Evolutionary conservation across 2,888 invertebrate genomes (phyloP).

Genomic region (Mantis religiosa): DNA sequence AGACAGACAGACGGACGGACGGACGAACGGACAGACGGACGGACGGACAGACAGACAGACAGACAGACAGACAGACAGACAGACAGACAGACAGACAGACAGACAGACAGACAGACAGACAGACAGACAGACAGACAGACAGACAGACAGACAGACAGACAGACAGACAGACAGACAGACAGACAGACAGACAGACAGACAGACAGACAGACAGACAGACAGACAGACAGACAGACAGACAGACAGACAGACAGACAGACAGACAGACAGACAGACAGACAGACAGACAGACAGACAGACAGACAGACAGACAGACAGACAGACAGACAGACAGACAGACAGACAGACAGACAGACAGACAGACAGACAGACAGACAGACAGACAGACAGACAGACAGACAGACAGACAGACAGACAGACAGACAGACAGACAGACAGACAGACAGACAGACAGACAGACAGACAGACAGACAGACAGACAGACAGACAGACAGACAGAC

Average conservation of each 20-base stretch:
- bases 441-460: constrained; percentile 28
- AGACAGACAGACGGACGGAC: too few species aligned
- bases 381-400: constrained; percentile 19
- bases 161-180: too few species aligned
- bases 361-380: not conserved
- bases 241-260: not conserved
- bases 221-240: too few species aligned
- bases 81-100: too few species aligned
- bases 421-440: constrained; percentile 27
- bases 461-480: constrained; percentile 27
- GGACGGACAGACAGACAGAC: too few species aligned
- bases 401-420: constrained; percentile 25
- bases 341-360: not conserved
- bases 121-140: too few species aligned
- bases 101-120: too few species aligned
- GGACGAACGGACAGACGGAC: too few species aligned
- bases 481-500: constrained; percentile 26
- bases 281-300: not conserved
- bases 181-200: too few species aligned
- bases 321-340: not conserved
- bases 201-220: too few species aligned
- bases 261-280: not conserved
- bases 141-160: too few species aligned
- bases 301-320: not conserved
- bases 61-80: too few species aligned